phyloP scores from a whole-genome alignment of 2,888 invertebrate species.

The Paralinhomoeus sp. region DNA sequence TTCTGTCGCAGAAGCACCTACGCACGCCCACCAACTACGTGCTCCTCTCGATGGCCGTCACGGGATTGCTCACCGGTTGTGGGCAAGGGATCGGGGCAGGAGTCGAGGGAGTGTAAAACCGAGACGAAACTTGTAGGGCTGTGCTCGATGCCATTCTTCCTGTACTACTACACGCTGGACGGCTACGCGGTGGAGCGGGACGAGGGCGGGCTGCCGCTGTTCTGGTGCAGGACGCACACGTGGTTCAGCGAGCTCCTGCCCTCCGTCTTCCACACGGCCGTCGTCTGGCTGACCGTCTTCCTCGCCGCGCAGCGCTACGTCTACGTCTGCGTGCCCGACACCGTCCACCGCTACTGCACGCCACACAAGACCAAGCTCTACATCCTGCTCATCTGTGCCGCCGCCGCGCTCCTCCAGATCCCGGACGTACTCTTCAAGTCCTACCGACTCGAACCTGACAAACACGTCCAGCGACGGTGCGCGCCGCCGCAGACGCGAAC shows the following conservation, averaged over 20 bases:
- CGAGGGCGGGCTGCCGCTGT: no score
- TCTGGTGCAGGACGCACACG: constrained; percentile 26
- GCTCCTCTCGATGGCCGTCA: constrained; percentile 16
- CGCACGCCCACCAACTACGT: constrained; percentile 18
- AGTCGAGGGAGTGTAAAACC: no score
- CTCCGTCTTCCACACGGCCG: constrained; percentile 69
- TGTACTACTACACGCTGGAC: constrained; percentile 17
- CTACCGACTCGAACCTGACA: no score
- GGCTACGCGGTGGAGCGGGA: constrained; percentile 11
- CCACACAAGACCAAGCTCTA: constrained; percentile 43
- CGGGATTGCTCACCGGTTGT: constrained; percentile 15
- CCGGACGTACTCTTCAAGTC: no score
- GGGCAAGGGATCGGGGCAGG: no score
- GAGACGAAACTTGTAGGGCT: constrained; percentile 12
- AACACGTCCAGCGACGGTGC: no score
- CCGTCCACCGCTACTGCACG: constrained; percentile 50
- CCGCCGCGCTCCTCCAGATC: no score
- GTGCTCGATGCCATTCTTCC: constrained; percentile 14
- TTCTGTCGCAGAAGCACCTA: constrained; percentile 14
- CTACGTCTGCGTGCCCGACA: constrained; percentile 71
- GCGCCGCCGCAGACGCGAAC: no score
- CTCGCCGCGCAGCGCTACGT: constrained; percentile 75
- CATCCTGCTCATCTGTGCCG: constrained; percentile 40
- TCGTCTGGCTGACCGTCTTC: constrained; percentile 72
- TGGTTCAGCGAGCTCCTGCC: constrained; percentile 39